Evolutionary conservation across 2,888 invertebrate genomes (phyloP).

Genomic region (Heliconius erato): DNA sequence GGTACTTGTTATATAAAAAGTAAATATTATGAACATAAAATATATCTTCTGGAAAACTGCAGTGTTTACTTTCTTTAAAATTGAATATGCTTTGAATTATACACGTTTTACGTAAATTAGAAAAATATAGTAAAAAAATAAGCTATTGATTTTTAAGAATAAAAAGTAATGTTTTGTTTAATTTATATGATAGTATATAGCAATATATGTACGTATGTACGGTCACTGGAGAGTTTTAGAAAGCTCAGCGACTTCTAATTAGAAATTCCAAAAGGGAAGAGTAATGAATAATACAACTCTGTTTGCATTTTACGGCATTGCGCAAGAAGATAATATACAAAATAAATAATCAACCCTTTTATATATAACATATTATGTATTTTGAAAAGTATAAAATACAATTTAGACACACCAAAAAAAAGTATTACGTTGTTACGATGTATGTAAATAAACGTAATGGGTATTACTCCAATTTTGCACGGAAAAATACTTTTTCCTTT

Average conservation of each 20-base stretch:
- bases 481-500: not conserved
- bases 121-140: not conserved
- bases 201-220: not conserved
- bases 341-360: not conserved
- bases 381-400: not conserved
- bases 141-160: not conserved
- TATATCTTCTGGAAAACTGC: not conserved
- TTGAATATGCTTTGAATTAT: not conserved
- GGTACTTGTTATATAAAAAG: not conserved
- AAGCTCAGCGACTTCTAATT: constrained; percentile 9
- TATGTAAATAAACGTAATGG: not conserved
- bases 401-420: not conserved
- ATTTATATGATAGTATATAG: not conserved
- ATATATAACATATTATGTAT: not conserved
- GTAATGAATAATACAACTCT: constrained; percentile 10
- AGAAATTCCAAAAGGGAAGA: not conserved
- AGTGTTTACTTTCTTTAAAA: not conserved
- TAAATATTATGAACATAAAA: constrained; percentile 5
- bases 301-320: constrained; percentile 4
- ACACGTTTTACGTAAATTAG: not conserved
- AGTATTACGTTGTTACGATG: not conserved
- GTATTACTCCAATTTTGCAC: not conserved
- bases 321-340: not conserved
- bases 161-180: not conserved
- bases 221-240: not conserved